A percentile compares a stretch with the other conserved stretches of the same genome.
These are phyloP conservation scores for Labia minor DNA, from an alignment of 2,888 invertebrate genomes.

Conservation along the genomic window DNA sequence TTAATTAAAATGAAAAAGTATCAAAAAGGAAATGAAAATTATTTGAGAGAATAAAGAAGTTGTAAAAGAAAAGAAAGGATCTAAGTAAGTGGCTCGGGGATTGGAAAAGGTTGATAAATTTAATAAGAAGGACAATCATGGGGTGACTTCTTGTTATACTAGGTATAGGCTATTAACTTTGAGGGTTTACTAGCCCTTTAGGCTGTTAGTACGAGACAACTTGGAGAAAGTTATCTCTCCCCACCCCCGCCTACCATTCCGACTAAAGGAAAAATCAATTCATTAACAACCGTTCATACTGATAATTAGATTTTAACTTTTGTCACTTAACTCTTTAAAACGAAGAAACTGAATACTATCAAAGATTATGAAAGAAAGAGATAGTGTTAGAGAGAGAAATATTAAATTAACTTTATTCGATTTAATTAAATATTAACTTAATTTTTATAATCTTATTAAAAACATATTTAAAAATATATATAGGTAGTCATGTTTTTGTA, in stretches of 20 bases:
- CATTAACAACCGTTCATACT: not conserved
- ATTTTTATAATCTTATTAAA: too few relatives aligned
- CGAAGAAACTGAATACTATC: not conserved
- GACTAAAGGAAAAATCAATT: constrained; percentile 13
- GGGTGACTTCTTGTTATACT: not conserved
- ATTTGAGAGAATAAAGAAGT: not conserved
- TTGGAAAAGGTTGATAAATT: not conserved
- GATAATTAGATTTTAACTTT: constrained; percentile 4
- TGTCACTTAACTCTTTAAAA: not conserved
- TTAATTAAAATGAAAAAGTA: not conserved
- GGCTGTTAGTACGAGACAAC: not conserved
- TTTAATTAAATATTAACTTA: too few relatives aligned
- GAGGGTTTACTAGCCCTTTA: constrained; percentile 1
- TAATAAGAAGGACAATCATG: constrained; percentile 1
- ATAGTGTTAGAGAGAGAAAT: not conserved
- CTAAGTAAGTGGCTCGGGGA: not conserved
- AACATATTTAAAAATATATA: too few relatives aligned
- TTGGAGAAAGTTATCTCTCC: not conserved
- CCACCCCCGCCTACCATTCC: too few relatives aligned
- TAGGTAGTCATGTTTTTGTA: too few relatives aligned
- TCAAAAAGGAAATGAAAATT: not conserved
- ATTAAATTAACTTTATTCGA: too few relatives aligned
- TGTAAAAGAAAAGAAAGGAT: not conserved
- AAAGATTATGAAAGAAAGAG: not conserved
- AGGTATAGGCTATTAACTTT: constrained; percentile 4